Conservation (phyloP, 2,888 invertebrate species). For the Zele albiditarsus region DNA sequence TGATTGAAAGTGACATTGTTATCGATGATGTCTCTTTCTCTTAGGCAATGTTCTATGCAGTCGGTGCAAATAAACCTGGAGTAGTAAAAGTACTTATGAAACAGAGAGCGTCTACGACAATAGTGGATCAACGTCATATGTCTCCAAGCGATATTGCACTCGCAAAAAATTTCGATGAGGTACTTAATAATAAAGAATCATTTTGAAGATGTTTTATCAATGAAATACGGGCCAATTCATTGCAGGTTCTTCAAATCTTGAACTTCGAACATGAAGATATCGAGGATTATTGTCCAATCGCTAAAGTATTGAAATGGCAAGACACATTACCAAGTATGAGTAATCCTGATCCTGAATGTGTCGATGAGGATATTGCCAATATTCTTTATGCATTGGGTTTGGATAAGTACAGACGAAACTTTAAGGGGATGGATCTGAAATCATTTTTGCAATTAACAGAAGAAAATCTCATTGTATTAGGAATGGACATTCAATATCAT, state of each 20-base stretch:
- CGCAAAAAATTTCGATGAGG: slow-evolving; percentile 74
- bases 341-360: slow-evolving; percentile 43
- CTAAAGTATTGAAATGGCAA: slow-evolving; percentile 72
- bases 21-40: neutral
- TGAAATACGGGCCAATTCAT: slow-evolving; percentile 5
- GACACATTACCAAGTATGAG: slow-evolving; percentile 74
- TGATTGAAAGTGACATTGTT: neutral
- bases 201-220: slow-evolving; percentile 8
- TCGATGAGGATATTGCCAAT: slow-evolving; percentile 74
- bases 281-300: slow-evolving; percentile 56
- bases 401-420: slow-evolving; percentile 73
- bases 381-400: slow-evolving; percentile 78
- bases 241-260: slow-evolving; percentile 58
- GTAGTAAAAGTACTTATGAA: slow-evolving; percentile 76
- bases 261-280: slow-evolving; percentile 46
- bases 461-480: slow-evolving; percentile 75
- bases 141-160: slow-evolving; percentile 76
- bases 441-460: slow-evolving; percentile 77
- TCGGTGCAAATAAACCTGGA: slow-evolving; percentile 75
- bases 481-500: slow-evolving; percentile 78
- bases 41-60: slow-evolving; percentile 80
- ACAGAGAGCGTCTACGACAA: slow-evolving; percentile 74
- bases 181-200: slow-evolving; percentile 56
- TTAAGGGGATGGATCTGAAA: slow-evolving; percentile 75
- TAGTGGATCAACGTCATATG: slow-evolving; percentile 74